Base-by-base conservation (phyloP, 2,888 invertebrate species). In the Diloba caeruleocephala region DNA sequence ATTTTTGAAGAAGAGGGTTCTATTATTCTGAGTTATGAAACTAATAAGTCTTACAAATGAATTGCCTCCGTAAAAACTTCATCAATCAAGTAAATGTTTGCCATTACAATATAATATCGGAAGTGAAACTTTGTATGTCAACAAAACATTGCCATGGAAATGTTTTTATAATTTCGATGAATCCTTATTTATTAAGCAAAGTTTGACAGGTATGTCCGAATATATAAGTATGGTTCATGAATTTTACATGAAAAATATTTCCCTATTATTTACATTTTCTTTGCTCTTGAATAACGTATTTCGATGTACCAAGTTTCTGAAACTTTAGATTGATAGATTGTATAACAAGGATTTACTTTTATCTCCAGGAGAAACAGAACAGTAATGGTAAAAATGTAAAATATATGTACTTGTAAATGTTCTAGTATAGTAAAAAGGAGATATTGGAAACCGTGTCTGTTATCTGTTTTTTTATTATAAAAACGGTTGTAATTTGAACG, bases 211-310 rank as follows among this genome's bases (percentile, higher is more conserved):
- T 37, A 61, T 48, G 36, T 41, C 42, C 32, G 21, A 31, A 54
- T 54, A 32, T 31, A 10, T 12, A 28, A 37, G 19, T 10, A 38
- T 8, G 14, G 33, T 28, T 64, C 39, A 44, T 50, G 42, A 66
- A 49, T 59, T 52, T 62, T 66, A 34, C 17, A 53, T 60, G 26
- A 15, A 44, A 26, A 33, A 37, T n/a, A 37, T 36, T 43, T 37
- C n/a, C 45, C 3, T 26, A 26, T 43, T 65, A 52, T 19, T n/a
- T 43, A 36, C 49, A 25, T 49, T 37, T 32, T 29, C 8, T 50
- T 34, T 15, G 8, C 3, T 28, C 10, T 38, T 32, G 12, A 33
- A 14, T 34, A n/a, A n/a, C n/a, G n/a, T 49, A 10, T 50, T 45
- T 39, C 7, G 5, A 26, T 32, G n/a, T n/a, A 23, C 21, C 23